These are phyloP conservation scores for Enteromius argenteus DNA, from an alignment of 2,797 vertebrate species.

Conservation along the genomic window DNA sequence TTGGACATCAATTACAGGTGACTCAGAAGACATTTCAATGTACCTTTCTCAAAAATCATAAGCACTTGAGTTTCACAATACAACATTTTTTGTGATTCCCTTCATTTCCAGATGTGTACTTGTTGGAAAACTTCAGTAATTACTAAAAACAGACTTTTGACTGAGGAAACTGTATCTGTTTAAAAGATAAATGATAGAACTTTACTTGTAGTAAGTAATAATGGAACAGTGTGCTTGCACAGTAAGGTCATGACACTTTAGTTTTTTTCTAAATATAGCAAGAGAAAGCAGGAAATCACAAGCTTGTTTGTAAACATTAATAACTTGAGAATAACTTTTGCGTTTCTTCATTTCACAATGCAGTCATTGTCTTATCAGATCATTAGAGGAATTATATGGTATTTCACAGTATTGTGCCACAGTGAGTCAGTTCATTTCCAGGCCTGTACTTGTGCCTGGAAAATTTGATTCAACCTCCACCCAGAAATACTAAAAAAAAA, in stretches of 20 bases:
- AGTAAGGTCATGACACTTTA: neutral
- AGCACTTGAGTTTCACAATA: slow-evolving; percentile 4
- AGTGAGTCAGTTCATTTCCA: neutral
- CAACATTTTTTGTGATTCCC: neutral
- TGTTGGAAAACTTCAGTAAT: neutral
- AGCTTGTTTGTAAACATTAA: neutral
- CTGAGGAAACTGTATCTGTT: neutral
- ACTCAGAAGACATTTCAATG: slow-evolving; percentile 31
- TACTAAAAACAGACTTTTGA: neutral
- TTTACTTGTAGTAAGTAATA: neutral
- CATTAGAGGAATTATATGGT: neutral
- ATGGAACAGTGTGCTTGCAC: neutral
- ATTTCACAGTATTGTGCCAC: neutral
- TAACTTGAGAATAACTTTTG: neutral
- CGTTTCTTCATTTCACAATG: neutral
- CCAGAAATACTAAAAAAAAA: neutral
- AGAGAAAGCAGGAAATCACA: neutral
- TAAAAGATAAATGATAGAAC: neutral
- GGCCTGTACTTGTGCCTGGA: neutral
- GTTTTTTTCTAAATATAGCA: neutral
- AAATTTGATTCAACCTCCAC: neutral
- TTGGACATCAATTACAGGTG: slow-evolving; percentile 45
- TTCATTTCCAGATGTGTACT: neutral
- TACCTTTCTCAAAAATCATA: slow-evolving; percentile 3
- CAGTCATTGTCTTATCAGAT: neutral